Percentiles rank a stretch among this genome's conserved stretches.
These are phyloP conservation scores for Strongylocentrotus purpuratus DNA, from an alignment of 35 echinoderm and acorn worm species.

Conservation along the genomic window DNA sequence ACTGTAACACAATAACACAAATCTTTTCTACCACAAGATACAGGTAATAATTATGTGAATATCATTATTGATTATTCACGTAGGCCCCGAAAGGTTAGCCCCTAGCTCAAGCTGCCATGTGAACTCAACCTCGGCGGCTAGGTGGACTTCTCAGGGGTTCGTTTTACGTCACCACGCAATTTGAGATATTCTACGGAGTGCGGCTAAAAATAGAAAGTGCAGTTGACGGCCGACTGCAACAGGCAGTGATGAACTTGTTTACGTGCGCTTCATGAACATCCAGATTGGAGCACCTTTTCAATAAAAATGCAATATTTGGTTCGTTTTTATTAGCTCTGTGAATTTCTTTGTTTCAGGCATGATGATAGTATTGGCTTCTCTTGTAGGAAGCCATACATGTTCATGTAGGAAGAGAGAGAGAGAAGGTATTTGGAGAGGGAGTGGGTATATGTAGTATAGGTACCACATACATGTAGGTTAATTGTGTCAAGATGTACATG, in stretches of 20 bases:
- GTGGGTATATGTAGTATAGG: too few relatives aligned
- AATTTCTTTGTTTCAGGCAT: not conserved
- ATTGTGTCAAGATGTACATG: not conserved
- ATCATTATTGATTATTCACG: conserved; percentile 7
- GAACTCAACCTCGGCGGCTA: not conserved
- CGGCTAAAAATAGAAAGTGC: conserved; percentile 1
- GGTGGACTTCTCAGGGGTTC: not conserved
- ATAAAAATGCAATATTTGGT: not conserved
- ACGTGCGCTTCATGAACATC: not conserved
- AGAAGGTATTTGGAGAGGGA: not conserved
- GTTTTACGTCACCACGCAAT: not conserved
- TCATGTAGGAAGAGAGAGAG: not conserved
- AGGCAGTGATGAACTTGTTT: conserved; percentile 8
- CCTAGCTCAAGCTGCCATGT: not conserved
- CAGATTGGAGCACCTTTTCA: not conserved
- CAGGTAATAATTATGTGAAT: not conserved
- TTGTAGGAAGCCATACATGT: not conserved
- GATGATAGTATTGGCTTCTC: not conserved
- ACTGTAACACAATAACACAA: not conserved
- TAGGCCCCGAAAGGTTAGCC: not conserved
- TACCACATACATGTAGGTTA: too few relatives aligned
- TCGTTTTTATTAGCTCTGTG: not conserved
- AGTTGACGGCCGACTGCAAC: not conserved
- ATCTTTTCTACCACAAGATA: not conserved
- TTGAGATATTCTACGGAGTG: not conserved